Percentiles rank a stretch among this genome's conserved stretches.
phyloP scores from a whole-genome alignment of 2,888 invertebrate species.

The Pimpla rufipes region DNA sequence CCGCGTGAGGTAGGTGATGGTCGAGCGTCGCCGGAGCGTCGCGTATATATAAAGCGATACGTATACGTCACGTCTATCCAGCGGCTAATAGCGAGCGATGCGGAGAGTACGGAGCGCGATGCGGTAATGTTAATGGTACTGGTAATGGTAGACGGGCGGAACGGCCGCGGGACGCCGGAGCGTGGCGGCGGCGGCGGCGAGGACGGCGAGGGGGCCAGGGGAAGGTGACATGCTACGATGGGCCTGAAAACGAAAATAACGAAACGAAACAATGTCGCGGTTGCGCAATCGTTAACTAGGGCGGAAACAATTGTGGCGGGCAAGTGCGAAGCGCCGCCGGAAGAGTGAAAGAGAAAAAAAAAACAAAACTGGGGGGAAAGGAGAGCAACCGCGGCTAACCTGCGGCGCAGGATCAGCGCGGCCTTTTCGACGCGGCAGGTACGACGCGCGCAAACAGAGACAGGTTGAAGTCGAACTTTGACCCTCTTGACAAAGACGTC shows the following conservation, averaged over 20 bases:
- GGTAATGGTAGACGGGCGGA: constrained; percentile 57
- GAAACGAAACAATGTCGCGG: constrained; percentile 84
- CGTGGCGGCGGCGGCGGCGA: constrained; percentile 30
- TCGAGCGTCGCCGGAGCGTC: constrained; percentile 41
- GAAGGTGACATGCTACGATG: constrained; percentile 84
- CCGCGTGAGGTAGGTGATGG: constrained; percentile 69
- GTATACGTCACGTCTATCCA: constrained; percentile 7
- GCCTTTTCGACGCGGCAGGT: too few species aligned
- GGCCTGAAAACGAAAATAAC: constrained; percentile 85
- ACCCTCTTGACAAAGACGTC: too few species aligned
- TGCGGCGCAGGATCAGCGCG: too few species aligned
- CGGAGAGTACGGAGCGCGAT: constrained; percentile 25
- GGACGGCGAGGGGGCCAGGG: constrained; percentile 46
- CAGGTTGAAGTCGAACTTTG: too few species aligned
- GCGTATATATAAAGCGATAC: not conserved
- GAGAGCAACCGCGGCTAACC: constrained; percentile 47
- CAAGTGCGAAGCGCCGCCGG: constrained; percentile 85
- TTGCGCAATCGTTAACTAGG: constrained; percentile 84
- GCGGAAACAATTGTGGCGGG: constrained; percentile 84
- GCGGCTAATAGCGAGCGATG: constrained; percentile 25
- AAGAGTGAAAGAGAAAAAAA: constrained; percentile 71
- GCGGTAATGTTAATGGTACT: constrained; percentile 53
- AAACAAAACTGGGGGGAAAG: constrained; percentile 24
- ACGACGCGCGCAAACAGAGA: too few species aligned
- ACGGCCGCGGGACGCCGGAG: constrained; percentile 54